Percentiles rank a stretch among this genome's conserved stretches.
Evolutionary conservation across 2,888 invertebrate genomes (phyloP).

Genomic region (Heliconius hortense): DNA sequence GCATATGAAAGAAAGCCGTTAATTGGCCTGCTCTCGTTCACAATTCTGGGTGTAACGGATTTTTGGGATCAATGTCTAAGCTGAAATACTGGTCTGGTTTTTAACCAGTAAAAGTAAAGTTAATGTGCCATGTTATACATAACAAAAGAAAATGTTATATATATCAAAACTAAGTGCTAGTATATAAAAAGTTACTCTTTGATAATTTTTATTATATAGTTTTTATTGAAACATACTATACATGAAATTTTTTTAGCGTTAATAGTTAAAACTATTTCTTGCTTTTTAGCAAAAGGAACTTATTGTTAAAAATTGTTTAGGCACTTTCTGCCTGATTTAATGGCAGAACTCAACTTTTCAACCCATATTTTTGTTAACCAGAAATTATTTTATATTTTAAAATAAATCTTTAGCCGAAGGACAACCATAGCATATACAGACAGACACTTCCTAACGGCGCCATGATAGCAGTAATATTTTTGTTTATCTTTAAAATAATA

Average conservation of each 20-base stretch:
- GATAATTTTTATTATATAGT: neutral
- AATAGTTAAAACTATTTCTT: neutral
- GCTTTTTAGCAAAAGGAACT: neutral
- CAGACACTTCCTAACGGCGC: neutral
- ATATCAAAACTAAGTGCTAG: no score
- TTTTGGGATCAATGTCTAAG: conserved; percentile 29
- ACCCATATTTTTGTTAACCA: neutral
- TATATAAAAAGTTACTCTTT: no score
- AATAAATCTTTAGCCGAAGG: neutral
- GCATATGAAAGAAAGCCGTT: conserved; percentile 55
- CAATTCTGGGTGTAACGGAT: conserved; percentile 29
- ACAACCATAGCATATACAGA: neutral
- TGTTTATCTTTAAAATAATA: conserved; percentile 5
- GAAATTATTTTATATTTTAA: neutral
- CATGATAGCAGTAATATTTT: neutral
- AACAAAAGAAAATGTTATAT: no score
- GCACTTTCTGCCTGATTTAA: neutral
- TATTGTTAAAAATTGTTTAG: neutral
- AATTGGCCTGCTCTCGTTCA: conserved; percentile 54
- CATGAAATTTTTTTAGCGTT: neutral
- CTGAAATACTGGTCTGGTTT: conserved; percentile 7
- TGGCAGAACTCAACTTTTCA: neutral
- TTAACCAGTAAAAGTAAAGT: conserved; percentile 21
- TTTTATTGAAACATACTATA: neutral
- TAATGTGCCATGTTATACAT: conserved; percentile 30